Evolutionary conservation across 2,113 vertebrate genomes (phyloP).

Genomic region (Psilopogon haemacephalus): DNA sequence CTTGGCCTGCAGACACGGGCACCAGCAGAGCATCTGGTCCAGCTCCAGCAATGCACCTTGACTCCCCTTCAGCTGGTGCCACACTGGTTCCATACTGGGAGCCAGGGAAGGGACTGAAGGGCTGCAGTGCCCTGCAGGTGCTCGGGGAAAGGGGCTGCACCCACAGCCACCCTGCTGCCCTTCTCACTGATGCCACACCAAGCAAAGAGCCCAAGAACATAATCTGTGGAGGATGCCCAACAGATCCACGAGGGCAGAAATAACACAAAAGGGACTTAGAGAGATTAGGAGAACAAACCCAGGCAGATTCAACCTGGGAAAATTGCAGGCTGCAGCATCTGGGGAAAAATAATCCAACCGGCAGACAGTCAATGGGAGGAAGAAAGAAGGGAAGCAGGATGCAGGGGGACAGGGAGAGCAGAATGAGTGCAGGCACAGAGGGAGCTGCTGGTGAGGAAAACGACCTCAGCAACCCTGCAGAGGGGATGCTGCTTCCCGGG

Average conservation of each 20-base stretch:
- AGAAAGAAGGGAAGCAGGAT: constrained; percentile 55
- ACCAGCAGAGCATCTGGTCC: neutral
- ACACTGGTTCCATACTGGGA: neutral
- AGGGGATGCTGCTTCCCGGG: neutral
- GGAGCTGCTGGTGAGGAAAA: neutral
- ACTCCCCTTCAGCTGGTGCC: neutral
- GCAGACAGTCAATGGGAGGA: constrained; percentile 29
- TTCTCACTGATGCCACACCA: neutral
- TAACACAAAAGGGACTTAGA: constrained; percentile 22
- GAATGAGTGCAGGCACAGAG: accelerated
- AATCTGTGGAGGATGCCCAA: neutral
- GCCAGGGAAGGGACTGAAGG: neutral
- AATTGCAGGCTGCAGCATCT: constrained; percentile 45
- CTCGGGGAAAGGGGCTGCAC: neutral
- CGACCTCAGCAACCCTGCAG: neutral
- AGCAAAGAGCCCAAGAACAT: neutral
- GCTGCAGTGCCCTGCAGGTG: neutral
- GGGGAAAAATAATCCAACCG: constrained; percentile 18
- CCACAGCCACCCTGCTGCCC: neutral
- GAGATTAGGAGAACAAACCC: constrained; percentile 56
- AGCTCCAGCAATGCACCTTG: neutral
- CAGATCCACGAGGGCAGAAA: neutral
- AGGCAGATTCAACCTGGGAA: constrained; percentile 31
- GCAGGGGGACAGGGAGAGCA: neutral
- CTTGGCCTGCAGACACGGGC: neutral